Evolutionary conservation across 2,113 vertebrate species (phyloP), one percentile per base, ranked within the genome.

Genomic region (Gasterosteus nipponicus): DNA sequence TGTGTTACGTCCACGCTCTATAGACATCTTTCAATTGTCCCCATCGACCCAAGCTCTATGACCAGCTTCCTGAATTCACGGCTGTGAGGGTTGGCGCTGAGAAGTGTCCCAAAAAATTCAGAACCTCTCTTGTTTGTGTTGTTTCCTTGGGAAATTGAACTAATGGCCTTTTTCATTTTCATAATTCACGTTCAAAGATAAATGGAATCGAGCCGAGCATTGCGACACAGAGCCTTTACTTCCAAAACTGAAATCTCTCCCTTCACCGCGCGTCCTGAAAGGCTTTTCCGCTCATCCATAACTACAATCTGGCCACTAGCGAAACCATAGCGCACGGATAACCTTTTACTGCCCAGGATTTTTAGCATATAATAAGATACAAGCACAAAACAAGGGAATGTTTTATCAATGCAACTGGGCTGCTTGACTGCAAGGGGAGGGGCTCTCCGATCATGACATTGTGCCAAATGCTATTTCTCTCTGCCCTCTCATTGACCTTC

Each of bases 361-460:
- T 29, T 91, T 85, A 89, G 87, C 87, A 62, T 86, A 89, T 83
- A 82, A 85, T 84, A 84, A 88, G 85, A 91, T 77, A 92, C 75
- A 93, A 93, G 92, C 92, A 93, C 92, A 93, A 93, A 90, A 89
- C 83, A 81, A 86, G 73, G 84, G 85, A 74, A 78, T 89, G 87
- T 89, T 91, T 84, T 89, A 91, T 86, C 89, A 87, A 93, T 91
- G 91, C 90, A 91, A 92, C 80, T 84, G 86, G 87, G 91, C 90
- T 88, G 91, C 87, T 85, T 81, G 87, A 78, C 78, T 91, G 77
- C 81, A 64, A 26, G 53, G 89, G 85, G 89, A 88, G 80, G 75
- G 83, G 69, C 81, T 86, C 77, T 92, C 88, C 77, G 73, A 83
- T 88, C 80, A 67, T 79, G 86, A 87, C 84, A 64, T 92, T 82